Base-by-base conservation (phyloP, 2,797 vertebrate genomes). In the Euthynnus affinis region DNA sequence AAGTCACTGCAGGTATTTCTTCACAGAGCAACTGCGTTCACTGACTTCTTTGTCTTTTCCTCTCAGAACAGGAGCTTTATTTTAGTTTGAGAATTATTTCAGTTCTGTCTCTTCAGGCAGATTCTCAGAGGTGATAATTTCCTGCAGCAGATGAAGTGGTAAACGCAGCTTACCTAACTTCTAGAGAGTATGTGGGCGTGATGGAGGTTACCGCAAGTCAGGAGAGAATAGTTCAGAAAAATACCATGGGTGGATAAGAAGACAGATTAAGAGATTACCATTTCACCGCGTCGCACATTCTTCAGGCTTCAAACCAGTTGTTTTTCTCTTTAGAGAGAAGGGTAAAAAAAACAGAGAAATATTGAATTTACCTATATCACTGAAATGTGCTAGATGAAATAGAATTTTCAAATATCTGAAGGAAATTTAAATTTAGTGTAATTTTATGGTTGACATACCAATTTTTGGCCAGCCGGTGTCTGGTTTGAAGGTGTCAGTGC, bases 381-480 rank as follows among this genome's bases (percentile, higher is more conserved):
- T 63, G 40, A 64, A 77, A 77, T 65, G 48, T 49, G 64, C 44
- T 17, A 13, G 79, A 76, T 34, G 49, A 76, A 73, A 81, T 71
- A 61, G 66, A 87, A 76, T 78, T 85, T 80, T 55, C 48, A 83
- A 87, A 78, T 46, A 75, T 71, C 66, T 84, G 67, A 77, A 71
- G 63, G 75, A 78, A 86, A 89, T 89, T 87, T 86, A 78, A 87
- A 89, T 80, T 74, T 68, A 77, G 86, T 70, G 77, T 89, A 71
- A 89, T 92, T 89, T 89, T 89, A 88, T 87, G 88, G 87, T 87
- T 90, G 85, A 87, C 84, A 85, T 69, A 69, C 44, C 74, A 83
- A 81, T 87, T 87, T 82, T 67, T 58, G 74, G 69, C 29, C 71
- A 32, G 75, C 27, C 17, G 77, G 49, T 32, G 76, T 76, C 60